A percentile compares a stretch with the other conserved stretches of the same genome.
These are phyloP conservation scores for Pogonophryne albipinna DNA, from an alignment of 2,797 vertebrate species.

Conservation along the genomic window DNA sequence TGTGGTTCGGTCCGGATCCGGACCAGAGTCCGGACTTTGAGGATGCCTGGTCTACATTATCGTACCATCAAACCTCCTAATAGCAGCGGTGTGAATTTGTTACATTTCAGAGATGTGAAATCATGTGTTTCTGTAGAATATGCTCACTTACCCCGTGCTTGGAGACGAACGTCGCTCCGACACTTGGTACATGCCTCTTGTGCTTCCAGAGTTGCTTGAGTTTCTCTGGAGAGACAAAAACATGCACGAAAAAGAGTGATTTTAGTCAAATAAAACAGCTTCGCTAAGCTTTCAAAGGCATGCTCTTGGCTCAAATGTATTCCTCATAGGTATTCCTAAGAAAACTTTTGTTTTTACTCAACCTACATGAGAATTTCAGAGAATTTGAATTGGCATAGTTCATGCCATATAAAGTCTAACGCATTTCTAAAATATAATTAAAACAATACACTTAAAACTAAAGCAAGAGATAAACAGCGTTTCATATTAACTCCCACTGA, in stretches of 20 bases:
- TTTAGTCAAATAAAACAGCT: background rate
- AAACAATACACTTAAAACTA: background rate
- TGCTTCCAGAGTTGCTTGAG: constrained; percentile 85
- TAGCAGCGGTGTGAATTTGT: background rate
- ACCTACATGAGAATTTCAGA: background rate
- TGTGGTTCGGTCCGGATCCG: no score
- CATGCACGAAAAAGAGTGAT: constrained; percentile 11
- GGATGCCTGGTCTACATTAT: background rate
- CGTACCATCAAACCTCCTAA: constrained; percentile 10
- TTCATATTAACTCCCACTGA: background rate
- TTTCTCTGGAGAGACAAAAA: constrained; percentile 80
- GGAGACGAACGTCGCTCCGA: constrained; percentile 87
- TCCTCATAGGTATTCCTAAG: background rate
- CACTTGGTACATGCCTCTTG: constrained; percentile 87
- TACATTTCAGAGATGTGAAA: constrained; percentile 18
- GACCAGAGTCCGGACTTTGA: no score
- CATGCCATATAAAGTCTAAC: background rate
- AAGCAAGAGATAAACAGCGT: background rate
- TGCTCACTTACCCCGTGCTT: constrained; percentile 84
- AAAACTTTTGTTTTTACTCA: no score
- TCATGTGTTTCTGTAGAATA: background rate
- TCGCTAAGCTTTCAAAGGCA: background rate
- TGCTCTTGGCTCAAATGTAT: background rate
- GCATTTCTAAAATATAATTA: constrained; percentile 2
- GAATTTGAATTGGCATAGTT: background rate